phyloP scores from a whole-genome alignment of 2,888 invertebrate genomes.

The Deilephila elpenor region DNA sequence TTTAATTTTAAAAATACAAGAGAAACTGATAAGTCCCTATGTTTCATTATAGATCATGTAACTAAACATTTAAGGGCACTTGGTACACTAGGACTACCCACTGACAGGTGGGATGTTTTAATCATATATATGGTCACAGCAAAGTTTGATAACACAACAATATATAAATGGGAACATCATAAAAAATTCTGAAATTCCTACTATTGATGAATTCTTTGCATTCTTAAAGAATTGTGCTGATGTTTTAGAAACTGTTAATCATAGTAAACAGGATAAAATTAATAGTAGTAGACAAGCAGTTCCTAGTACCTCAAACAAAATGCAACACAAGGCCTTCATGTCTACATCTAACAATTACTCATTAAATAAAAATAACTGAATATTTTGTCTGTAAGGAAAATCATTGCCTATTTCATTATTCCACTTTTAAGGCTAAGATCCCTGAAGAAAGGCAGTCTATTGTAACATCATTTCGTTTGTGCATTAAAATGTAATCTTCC shows the following conservation, averaged over 20 bases:
- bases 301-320: too few relatives aligned
- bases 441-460: too few relatives aligned
- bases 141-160: constrained; percentile 30
- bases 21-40: constrained; percentile 38
- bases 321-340: too few relatives aligned
- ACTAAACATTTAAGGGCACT: constrained; percentile 42
- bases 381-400: too few relatives aligned
- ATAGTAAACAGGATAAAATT: constrained; percentile 5
- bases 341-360: too few relatives aligned
- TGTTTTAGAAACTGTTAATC: background rate
- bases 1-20: constrained; percentile 37
- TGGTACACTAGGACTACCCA: constrained; percentile 35
- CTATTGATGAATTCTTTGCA: background rate
- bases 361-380: too few relatives aligned
- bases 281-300: background rate
- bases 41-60: constrained; percentile 24
- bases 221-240: constrained; percentile 11
- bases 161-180: constrained; percentile 34
- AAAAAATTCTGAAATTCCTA: constrained; percentile 17
- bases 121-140: constrained; percentile 29
- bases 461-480: too few relatives aligned
- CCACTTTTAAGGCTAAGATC: too few relatives aligned
- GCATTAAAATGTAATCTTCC: too few relatives aligned
- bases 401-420: too few relatives aligned
- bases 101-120: constrained; percentile 37